Base-by-base conservation (phyloP, 1,140 invertebrate species). In the Drosophila yakuba region DNA sequence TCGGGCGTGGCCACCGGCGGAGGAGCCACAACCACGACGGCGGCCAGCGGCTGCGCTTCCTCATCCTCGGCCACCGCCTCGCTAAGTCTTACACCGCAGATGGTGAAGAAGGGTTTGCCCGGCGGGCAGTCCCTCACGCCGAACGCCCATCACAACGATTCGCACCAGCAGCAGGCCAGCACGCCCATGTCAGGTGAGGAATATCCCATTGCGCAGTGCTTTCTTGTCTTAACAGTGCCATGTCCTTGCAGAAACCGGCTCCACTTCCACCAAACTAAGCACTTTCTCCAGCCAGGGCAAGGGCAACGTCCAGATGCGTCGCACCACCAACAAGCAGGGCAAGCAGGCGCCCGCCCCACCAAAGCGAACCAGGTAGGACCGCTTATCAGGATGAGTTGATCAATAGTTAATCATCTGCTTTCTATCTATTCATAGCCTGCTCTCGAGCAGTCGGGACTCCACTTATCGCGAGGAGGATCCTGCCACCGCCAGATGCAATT, bases 301-400 rank as follows among this genome's bases (percentile, higher is more conserved):
- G 25, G 93, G 94, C 73, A 95, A 94, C 64, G 97, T 98, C 39
- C 97, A 97, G 93, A 95, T 98, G 94, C 94, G 97, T 67, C 93
- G 97, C 83, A 96, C 96, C 36, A 97, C 96, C 50, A 97, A 97
- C 92, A 96, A 96, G 72, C 96, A 96, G 88, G 97, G 97, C 71
- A 98, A 98, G 92, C 97, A 97, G 91, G 97, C 97, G n/a, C 98
- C 98, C 25, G 97, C 97, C 4, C 98, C 98, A 67, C 98, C 98
- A 4, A 98, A 98, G 93, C 94, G 98, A 78, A 98, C 98, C 45
- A 98, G 97, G 96, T 98, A 94, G 59, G 60, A 1, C 5, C 1
- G 12, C n/a, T 35, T 28, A 6, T 47, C 8, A 1, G n/a, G 14
- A 7, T 17, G 15, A 4, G 10, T 44, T 6, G 15, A n/a, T 17